A percentile compares a stretch with the other conserved stretches of the same genome.
These are phyloP conservation scores for Plumapathes pennacea DNA, from an alignment of 92 coral and sea anemone genomes.

Conservation along the genomic window DNA sequence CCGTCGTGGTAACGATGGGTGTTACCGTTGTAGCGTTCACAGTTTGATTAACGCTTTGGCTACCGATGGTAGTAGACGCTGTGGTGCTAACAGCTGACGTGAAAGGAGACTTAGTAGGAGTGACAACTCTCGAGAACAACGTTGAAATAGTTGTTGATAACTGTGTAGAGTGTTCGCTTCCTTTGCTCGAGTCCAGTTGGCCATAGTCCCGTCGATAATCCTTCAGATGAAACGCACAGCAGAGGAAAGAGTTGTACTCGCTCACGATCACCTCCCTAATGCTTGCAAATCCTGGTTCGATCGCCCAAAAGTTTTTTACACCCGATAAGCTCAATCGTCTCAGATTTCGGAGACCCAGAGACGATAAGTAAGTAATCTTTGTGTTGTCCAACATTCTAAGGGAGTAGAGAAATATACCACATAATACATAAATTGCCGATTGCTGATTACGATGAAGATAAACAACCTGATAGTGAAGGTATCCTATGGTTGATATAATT, in stretches of 20 bases:
- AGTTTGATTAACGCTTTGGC: constrained; percentile 9
- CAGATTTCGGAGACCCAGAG: constrained; percentile 64
- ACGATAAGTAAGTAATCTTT: constrained; percentile 65
- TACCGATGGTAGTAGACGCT: not conserved
- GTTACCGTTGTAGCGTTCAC: constrained; percentile 3
- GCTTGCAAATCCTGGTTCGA: constrained; percentile 54
- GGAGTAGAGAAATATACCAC: no score
- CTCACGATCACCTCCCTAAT: constrained; percentile 62
- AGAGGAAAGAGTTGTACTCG: constrained; percentile 77
- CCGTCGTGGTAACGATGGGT: constrained; percentile 4
- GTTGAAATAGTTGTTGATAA: not conserved
- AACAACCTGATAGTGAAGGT: not conserved
- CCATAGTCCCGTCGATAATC: constrained; percentile 18
- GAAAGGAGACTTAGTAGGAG: not conserved
- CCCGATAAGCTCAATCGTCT: constrained; percentile 34
- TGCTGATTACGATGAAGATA: not conserved
- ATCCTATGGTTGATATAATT: not conserved
- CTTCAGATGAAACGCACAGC: constrained; percentile 69
- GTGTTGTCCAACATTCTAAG: constrained; percentile 73
- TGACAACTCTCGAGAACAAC: not conserved
- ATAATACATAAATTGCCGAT: no score
- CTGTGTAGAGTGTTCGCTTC: not conserved
- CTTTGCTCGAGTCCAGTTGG: not conserved
- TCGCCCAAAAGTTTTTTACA: constrained; percentile 65
- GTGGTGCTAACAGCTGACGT: not conserved